Base-by-base conservation (phyloP, 2,888 invertebrate genomes). In the Merodon equestris region DNA sequence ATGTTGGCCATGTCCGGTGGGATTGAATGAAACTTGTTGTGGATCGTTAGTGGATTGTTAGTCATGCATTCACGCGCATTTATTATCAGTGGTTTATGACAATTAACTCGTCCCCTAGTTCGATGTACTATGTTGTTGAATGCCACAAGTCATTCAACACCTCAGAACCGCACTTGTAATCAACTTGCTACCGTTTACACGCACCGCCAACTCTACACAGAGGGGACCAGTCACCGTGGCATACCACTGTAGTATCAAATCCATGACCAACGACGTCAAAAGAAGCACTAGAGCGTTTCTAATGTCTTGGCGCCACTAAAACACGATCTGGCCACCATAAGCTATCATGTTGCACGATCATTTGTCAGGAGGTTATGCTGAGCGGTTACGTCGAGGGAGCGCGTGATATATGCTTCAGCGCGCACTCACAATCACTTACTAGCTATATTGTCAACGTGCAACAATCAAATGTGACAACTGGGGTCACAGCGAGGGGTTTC, bases 331-430 rank as follows among this genome's bases (percentile, higher is more conserved):
- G 47, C n/a, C 38, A 14, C 71, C 48, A 70, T 51, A 58, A 36
- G 27, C 38, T 34, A 12, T 18, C 27, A n/a, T 47, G 60, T 58
- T 71, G 76, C 76, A 77, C 63, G 67, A 77, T 58, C 61, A 58
- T 45, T 27, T 54, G 51, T 12, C 38, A 36, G 38, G 54, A 66
- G 7, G 27, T 27, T 27, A 27, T 27, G 7, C 27, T 7, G 27
- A 27, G 56, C 57, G 72, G 64, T 51, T 19, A 53, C 18, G 40
- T 13, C 12, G 27, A 45, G 61, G 36, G 63, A 64, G 73, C 42
- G 79, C 64, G 79, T 79, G 79, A 70, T 74, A 68, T 79, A 79
- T 79, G 79, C 79, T 54, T 74, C 70, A 74, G 58, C 48, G 68
- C 15, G 63, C 63, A 73, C 15, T 15, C 38, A 18, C 38, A 51